These are phyloP conservation scores for Centropus unirufus DNA, from an alignment of 2,113 vertebrate species.

Conservation along the genomic window DNA sequence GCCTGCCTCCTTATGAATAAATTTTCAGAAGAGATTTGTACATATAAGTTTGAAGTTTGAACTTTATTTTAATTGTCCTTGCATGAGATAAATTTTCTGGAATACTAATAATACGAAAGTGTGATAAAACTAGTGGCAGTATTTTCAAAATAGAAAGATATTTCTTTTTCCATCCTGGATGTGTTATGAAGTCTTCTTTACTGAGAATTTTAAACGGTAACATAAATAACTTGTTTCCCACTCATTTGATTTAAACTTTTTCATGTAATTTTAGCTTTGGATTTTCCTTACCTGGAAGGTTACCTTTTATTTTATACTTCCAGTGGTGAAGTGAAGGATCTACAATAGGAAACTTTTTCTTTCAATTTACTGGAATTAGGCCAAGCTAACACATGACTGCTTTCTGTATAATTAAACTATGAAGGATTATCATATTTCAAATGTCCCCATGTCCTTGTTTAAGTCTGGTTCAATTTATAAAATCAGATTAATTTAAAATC, in stretches of 20 bases:
- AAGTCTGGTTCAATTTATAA: not conserved
- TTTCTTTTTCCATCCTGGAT: fast-evolving
- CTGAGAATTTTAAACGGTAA: not conserved
- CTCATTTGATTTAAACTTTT: not conserved
- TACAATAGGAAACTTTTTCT: not conserved
- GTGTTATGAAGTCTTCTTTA: not conserved
- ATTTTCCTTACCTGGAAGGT: not conserved
- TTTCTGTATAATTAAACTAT: not conserved
- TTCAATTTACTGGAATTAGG: not conserved
- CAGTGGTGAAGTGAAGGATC: not conserved
- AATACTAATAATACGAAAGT: not conserved
- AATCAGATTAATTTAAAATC: not conserved
- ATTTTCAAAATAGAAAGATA: not conserved
- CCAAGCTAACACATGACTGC: not conserved
- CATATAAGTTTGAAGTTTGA: not conserved
- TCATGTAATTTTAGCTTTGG: not conserved
- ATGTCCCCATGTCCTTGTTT: slow-evolving; percentile 25
- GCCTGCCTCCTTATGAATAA: not conserved
- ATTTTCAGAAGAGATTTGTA: not conserved
- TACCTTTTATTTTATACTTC: not conserved
- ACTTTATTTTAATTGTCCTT: not conserved
- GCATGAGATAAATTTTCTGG: not conserved
- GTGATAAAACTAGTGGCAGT: not conserved
- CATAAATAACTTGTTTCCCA: not conserved
- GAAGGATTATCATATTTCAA: not conserved